Conservation (phyloP, 2,888 invertebrate genomes). For the Coremacera marginata region DNA sequence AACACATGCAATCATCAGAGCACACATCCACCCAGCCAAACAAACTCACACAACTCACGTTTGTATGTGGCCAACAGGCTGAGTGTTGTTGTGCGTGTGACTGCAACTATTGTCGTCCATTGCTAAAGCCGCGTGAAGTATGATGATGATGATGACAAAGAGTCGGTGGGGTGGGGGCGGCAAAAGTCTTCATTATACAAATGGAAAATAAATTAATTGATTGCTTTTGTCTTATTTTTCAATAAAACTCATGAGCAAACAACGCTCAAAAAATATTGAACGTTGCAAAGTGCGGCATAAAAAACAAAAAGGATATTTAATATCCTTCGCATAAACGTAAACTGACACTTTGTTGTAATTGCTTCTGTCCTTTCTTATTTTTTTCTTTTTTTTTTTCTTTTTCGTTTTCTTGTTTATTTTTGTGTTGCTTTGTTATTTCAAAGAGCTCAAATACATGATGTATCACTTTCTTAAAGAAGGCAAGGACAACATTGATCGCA, state of each 20-base stretch:
- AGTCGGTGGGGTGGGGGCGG: background rate
- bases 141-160: background rate
- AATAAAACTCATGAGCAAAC: background rate
- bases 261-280: background rate
- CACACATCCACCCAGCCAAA: background rate
- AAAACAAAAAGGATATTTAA: slow-evolving; percentile 6
- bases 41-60: background rate
- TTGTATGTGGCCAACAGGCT: background rate
- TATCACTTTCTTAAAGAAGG: slow-evolving; percentile 15
- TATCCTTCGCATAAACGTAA: slow-evolving; percentile 19
- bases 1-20: background rate
- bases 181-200: slow-evolving; percentile 22
- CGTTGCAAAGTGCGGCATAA: background rate
- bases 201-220: slow-evolving; percentile 33
- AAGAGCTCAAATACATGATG: background rate
- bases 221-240: slow-evolving; percentile 20
- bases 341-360: slow-evolving; percentile 30
- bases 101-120: background rate
- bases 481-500: background rate
- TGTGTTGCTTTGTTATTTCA: background rate
- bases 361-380: background rate
- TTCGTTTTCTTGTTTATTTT: too few species aligned
- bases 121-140: background rate
- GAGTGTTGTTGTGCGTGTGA: background rate
- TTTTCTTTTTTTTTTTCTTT: too few species aligned